Evolutionary conservation across 2,888 invertebrate genomes (phyloP), one percentile per base, ranked within the genome.

Genomic region (Dendrolimus pini): DNA sequence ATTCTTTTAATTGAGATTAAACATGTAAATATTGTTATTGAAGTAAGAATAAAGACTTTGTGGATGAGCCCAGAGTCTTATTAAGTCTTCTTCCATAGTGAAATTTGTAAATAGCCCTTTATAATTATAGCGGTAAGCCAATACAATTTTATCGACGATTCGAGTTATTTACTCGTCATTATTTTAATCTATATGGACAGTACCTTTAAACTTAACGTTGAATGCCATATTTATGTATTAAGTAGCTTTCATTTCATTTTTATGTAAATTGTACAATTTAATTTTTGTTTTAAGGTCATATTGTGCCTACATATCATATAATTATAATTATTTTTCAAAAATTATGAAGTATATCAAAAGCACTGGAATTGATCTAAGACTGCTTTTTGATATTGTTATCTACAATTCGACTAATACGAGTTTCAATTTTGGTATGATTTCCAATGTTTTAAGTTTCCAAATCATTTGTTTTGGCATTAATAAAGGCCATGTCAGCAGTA

Each of bases 141-240:
- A 73, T 75, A 80, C 78, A 74, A 79, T 83, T 87, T 82, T 82
- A 82, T 80, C 80, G 86, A 83, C 85, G 86, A 88, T 85, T 78
- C 77, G 74, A 78, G 74, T 86, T 80, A 87, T 84, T 87, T 83
- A 85, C 86, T 82, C 85, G 85, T 85, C 86, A 82, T 80, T 83
- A 83, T 86, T 78, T 83, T 84, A 84, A 84, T 84, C 85, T 83
- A 85, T 85, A 80, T 78, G 77, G 82, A 81, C 77, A 82, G 86
- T 89, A 89, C 89, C 84, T 90, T 88, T 82, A 80, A 80, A 82
- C 80, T 82, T 86, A 85, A 84, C 74, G 77, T 85, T 84, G 87
- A 83, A 83, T 91, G 89, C 90, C 89, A 91, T 91, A 90, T 89
- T 90, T 89, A 86, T 86, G 75, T 82, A 78, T 82, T 90, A 89